These are phyloP conservation scores for Haemorhous mexicanus DNA, from an alignment of 2,113 vertebrate species.

Conservation along the genomic window DNA sequence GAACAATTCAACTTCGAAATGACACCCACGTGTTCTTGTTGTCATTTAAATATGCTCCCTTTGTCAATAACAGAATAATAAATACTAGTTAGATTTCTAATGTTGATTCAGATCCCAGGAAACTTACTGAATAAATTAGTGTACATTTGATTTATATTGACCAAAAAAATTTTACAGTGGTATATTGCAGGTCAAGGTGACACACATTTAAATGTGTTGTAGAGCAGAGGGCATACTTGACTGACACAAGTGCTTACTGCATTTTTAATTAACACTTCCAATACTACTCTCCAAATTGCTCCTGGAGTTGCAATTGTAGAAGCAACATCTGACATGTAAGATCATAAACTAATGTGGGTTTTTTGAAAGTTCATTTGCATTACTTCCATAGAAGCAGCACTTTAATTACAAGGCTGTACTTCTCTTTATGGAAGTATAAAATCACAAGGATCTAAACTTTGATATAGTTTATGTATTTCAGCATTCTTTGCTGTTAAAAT, in stretches of 20 bases:
- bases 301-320: constrained; percentile 14
- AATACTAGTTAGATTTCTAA: constrained; percentile 81
- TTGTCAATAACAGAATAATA: constrained; percentile 83
- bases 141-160: constrained; percentile 79
- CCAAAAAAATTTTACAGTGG: constrained; percentile 70
- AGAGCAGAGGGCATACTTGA: constrained; percentile 72
- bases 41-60: constrained; percentile 81
- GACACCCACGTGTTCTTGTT: constrained; percentile 77
- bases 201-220: constrained; percentile 70
- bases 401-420: background rate
- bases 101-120: constrained; percentile 77
- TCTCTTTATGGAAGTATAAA: background rate
- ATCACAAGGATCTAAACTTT: background rate
- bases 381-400: background rate
- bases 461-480: background rate
- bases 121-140: constrained; percentile 79
- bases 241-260: constrained; percentile 68
- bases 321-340: background rate
- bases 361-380: constrained; percentile 3
- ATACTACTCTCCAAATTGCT: constrained; percentile 41
- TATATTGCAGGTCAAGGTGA: constrained; percentile 77
- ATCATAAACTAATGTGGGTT: background rate
- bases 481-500: background rate
- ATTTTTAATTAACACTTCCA: constrained; percentile 74
- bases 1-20: constrained; percentile 80